Conservation (phyloP, 2,888 invertebrate genomes). For the Palloptera scutellata region DNA sequence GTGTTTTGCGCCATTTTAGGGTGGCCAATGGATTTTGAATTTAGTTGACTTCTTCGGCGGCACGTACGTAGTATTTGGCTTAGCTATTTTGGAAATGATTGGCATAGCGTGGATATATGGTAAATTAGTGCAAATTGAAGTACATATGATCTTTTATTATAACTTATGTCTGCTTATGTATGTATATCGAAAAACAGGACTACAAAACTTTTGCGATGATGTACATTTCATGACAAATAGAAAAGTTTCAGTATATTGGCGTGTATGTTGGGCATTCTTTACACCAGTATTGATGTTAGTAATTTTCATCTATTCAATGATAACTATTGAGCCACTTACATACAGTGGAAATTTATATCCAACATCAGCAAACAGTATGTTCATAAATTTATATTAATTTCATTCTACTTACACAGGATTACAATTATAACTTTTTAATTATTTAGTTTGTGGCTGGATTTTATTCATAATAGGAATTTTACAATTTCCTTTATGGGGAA, state of each 20-base stretch:
- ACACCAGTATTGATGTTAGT: constrained; percentile 73
- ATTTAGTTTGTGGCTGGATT: constrained; percentile 46
- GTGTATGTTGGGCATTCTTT: constrained; percentile 77
- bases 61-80: constrained; percentile 73
- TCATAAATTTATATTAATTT: not conserved
- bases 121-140: constrained; percentile 49
- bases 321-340: constrained; percentile 67
- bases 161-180: not conserved
- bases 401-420: not conserved
- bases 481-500: constrained; percentile 67
- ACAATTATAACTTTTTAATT: constrained; percentile 63
- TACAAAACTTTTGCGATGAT: constrained; percentile 68
- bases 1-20: constrained; percentile 45
- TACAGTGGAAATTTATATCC: constrained; percentile 71
- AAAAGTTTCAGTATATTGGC: constrained; percentile 76
- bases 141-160: not conserved
- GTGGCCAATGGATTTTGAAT: constrained; percentile 69
- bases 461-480: constrained; percentile 65
- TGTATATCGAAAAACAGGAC: constrained; percentile 27
- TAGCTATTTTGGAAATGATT: constrained; percentile 68
- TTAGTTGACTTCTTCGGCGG: constrained; percentile 70
- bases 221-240: constrained; percentile 79
- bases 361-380: constrained; percentile 67
- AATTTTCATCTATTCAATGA: constrained; percentile 75
- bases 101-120: constrained; percentile 71